Percentiles rank a stretch among this genome's conserved stretches.
These are phyloP conservation scores for Diplogasteroides magnus DNA, from an alignment of 1,140 invertebrate genomes.

Conservation along the genomic window DNA sequence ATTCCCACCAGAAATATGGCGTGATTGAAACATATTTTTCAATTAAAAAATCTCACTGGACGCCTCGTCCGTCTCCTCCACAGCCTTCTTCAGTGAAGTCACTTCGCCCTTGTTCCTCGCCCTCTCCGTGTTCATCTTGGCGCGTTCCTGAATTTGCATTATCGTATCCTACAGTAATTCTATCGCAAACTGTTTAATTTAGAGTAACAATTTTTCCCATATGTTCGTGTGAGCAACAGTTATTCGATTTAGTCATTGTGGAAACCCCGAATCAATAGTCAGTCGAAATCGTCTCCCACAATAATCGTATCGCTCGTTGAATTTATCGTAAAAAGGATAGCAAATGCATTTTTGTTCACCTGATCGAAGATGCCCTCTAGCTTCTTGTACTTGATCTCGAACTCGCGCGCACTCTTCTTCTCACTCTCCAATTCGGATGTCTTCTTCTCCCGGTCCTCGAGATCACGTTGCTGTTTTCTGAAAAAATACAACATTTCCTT, in stretches of 20 bases:
- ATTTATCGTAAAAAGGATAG: too few species aligned
- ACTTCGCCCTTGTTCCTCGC: conserved; percentile 43
- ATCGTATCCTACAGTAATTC: background rate
- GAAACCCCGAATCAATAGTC: too few species aligned
- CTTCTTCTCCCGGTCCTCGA: conserved; percentile 33
- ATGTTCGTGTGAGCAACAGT: too few species aligned
- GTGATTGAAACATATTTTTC: background rate
- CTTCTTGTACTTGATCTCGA: conserved; percentile 49
- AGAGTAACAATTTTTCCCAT: background rate
- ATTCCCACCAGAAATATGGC: too few species aligned
- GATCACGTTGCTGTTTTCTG: background rate
- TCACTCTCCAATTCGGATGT: conserved; percentile 33
- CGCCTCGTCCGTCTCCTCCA: conserved; percentile 38
- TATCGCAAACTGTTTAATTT: background rate
- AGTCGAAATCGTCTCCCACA: too few species aligned
- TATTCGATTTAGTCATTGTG: too few species aligned
- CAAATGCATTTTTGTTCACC: background rate
- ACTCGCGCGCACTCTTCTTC: conserved; percentile 36
- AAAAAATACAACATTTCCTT: conserved; percentile 6
- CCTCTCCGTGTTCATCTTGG: conserved; percentile 45
- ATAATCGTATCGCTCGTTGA: too few species aligned
- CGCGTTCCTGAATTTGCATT: conserved; percentile 43
- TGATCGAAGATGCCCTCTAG: conserved; percentile 47
- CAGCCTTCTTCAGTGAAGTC: conserved; percentile 44
- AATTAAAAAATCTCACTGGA: conserved; percentile 13